Evolutionary conservation across 2,113 vertebrate species (phyloP).

Genomic region (Ameiurus melas): DNA sequence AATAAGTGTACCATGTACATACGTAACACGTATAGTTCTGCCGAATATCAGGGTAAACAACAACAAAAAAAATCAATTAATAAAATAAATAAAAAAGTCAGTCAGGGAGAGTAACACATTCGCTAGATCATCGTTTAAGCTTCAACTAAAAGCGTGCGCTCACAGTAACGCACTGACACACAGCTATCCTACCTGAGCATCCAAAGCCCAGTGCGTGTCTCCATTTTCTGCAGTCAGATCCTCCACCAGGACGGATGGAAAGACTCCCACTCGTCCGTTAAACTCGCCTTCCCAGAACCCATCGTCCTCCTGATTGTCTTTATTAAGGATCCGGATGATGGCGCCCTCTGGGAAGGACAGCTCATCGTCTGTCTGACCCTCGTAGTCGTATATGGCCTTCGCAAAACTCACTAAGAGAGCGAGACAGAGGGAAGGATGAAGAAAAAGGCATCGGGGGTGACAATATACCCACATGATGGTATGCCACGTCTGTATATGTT

Average conservation of each 20-base stretch:
- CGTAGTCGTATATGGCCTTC: conserved; percentile 97
- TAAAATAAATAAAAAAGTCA: too few species aligned
- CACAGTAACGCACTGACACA: neutral
- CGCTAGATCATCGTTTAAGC: neutral
- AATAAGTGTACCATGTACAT: neutral
- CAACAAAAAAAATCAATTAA: too few species aligned
- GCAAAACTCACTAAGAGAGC: conserved; percentile 83
- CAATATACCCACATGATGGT: neutral
- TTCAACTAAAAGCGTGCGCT: neutral
- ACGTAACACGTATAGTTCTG: too few species aligned
- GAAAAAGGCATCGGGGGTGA: neutral
- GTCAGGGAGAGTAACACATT: neutral
- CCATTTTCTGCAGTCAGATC: conserved; percentile 87
- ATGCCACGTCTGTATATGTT: neutral
- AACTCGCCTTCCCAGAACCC: conserved; percentile 99
- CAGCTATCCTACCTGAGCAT: conserved; percentile 70
- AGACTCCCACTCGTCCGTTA: conserved; percentile 87
- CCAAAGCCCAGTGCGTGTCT: conserved; percentile 75
- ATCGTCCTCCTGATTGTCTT: conserved; percentile 94
- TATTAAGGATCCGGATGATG: conserved; percentile 93
- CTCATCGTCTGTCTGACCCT: conserved; percentile 94
- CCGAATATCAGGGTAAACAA: too few species aligned
- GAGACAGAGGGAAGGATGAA: conserved; percentile 5
- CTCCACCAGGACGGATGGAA: conserved; percentile 93
- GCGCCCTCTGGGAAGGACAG: conserved; percentile 93